Evolutionary conservation across 2,797 vertebrate species (phyloP).

Genomic region (Malacoraja senta): DNA sequence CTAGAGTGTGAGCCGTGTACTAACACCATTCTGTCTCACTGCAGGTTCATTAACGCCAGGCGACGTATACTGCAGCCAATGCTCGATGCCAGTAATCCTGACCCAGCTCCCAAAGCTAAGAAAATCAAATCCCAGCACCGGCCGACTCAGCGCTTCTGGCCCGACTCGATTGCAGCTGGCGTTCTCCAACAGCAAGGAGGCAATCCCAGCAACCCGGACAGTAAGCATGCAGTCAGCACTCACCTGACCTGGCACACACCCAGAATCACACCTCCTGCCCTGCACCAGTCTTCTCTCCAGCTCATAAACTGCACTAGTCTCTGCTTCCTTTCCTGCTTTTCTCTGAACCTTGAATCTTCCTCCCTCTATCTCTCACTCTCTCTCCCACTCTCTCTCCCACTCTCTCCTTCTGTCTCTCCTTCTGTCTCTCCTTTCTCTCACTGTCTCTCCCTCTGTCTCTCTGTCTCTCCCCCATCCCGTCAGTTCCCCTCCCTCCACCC

Average conservation of each 20-base stretch:
- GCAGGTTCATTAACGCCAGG: conserved; percentile 94
- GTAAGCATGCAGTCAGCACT: conserved; percentile 53
- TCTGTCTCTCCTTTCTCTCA: not conserved
- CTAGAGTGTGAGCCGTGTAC: not conserved
- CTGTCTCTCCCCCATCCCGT: not conserved
- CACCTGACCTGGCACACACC: not conserved
- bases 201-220: conserved; percentile 76
- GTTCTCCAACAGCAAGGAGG: conserved; percentile 83
- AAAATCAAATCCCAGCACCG: conserved; percentile 98
- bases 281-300: not conserved
- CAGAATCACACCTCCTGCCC: not conserved
- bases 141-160: conserved; percentile 95
- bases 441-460: too few species aligned
- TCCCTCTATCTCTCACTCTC: not conserved
- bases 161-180: conserved; percentile 91
- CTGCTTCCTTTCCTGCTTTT: not conserved
- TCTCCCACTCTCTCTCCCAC: not conserved
- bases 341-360: not conserved
- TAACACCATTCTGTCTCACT: not conserved
- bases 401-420: not conserved
- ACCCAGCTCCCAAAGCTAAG: conserved; percentile 94
- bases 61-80: conserved; percentile 94
- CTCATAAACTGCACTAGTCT: conserved; percentile 40
- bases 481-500: not conserved
- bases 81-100: conserved; percentile 94